Conservation (phyloP, 1,140 invertebrate species). For the Lucilia cuprina region DNA sequence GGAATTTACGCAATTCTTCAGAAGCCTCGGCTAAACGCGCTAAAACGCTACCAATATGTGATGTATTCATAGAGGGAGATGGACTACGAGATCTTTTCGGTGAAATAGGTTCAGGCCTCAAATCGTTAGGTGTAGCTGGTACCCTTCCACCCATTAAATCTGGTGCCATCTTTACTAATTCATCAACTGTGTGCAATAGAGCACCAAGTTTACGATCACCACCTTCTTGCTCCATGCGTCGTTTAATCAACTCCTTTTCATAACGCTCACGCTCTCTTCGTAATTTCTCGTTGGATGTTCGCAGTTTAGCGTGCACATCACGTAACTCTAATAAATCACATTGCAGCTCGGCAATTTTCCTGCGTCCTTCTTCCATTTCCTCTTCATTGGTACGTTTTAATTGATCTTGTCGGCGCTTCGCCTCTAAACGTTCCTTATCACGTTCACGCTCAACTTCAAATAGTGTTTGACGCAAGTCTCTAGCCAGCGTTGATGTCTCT, state of each 20-base stretch:
- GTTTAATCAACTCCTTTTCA: slow-evolving; percentile 81
- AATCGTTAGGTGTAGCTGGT: slow-evolving; percentile 46
- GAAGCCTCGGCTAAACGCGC: slow-evolving; percentile 65
- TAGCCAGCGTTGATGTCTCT: slow-evolving; percentile 88
- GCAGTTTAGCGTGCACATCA: slow-evolving; percentile 88
- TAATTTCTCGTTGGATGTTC: slow-evolving; percentile 91
- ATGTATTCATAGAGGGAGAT: slow-evolving; percentile 61
- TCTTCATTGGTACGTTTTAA: slow-evolving; percentile 84
- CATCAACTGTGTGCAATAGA: slow-evolving; percentile 80
- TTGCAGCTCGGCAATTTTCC: slow-evolving; percentile 82
- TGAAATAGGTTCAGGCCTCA: slow-evolving; percentile 56
- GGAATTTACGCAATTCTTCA: slow-evolving; percentile 65
- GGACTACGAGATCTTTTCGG: slow-evolving; percentile 56
- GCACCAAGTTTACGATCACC: slow-evolving; percentile 59
- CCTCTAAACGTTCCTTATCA: slow-evolving; percentile 86
- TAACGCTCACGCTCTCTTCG: slow-evolving; percentile 84
- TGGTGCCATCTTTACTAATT: slow-evolving; percentile 75
- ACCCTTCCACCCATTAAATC: slow-evolving; percentile 64
- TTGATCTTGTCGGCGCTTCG: slow-evolving; percentile 84
- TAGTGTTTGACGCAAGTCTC: slow-evolving; percentile 85
- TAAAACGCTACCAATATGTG: slow-evolving; percentile 53
- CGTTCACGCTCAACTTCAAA: slow-evolving; percentile 88
- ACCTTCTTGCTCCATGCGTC: slow-evolving; percentile 65
- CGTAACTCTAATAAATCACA: slow-evolving; percentile 86
- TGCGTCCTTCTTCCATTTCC: slow-evolving; percentile 87